A percentile compares a stretch with the other conserved stretches of the same genome.
These are phyloP conservation scores for Trachops cirrhosus DNA, from an alignment of 2,797 vertebrate species.

Conservation along the genomic window DNA sequence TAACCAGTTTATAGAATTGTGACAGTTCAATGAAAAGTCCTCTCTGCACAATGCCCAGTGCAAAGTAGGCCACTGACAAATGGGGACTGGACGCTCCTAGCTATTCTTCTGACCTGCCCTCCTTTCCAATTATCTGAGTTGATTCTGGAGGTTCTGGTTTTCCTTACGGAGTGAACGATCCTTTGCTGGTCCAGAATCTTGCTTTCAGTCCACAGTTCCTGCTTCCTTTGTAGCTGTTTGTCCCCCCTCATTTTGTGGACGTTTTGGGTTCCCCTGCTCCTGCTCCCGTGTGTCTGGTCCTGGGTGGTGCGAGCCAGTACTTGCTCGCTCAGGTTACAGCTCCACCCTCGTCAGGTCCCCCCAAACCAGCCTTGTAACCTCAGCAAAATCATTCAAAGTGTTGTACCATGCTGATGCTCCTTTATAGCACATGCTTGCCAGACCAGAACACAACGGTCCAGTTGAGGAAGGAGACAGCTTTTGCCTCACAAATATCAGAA, in stretches of 20 bases:
- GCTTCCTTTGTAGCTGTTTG: background rate
- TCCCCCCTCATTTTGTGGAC: background rate
- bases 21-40: background rate
- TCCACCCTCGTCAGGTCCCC: rapidly evolving
- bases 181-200: background rate
- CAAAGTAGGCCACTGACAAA: background rate
- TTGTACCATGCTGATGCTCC: background rate
- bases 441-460: background rate
- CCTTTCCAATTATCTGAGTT: background rate
- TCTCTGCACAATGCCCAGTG: background rate
- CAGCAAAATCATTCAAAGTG: background rate
- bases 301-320: background rate
- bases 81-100: background rate
- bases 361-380: background rate
- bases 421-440: background rate
- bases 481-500: background rate
- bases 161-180: background rate
- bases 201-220: background rate
- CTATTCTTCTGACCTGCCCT: background rate
- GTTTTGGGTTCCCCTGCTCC: background rate
- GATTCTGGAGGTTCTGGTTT: background rate
- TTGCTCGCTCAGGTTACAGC: background rate
- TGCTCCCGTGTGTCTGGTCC: background rate
- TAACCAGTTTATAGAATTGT: background rate
- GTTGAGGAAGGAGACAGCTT: background rate